These are phyloP conservation scores for Cylas formicarius DNA, from an alignment of 1,140 invertebrate species.

Conservation along the genomic window DNA sequence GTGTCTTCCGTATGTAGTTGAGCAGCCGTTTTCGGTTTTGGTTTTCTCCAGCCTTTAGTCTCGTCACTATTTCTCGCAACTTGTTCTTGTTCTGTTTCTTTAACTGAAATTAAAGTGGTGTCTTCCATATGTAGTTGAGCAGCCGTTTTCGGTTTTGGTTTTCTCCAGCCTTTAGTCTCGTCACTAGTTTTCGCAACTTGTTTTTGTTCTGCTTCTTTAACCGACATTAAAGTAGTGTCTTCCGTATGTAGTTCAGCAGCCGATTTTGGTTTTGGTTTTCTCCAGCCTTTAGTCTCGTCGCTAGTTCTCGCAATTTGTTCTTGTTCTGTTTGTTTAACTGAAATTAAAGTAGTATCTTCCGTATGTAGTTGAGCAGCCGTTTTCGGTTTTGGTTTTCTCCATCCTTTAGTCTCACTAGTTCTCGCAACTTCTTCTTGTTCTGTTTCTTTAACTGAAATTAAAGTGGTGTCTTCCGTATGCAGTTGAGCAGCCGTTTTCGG, in stretches of 20 bases:
- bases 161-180: conserved; percentile 15
- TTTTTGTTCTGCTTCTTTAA: conserved; percentile 26
- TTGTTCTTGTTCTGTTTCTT: conserved; percentile 25
- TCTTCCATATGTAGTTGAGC: conserved; percentile 26
- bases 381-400: conserved; percentile 20
- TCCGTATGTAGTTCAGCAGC: conserved; percentile 15
- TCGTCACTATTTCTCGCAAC: conserved; percentile 11
- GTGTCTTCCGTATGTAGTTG: background rate
- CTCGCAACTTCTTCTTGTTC: conserved; percentile 12
- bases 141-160: conserved; percentile 11
- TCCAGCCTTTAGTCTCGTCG: conserved; percentile 10
- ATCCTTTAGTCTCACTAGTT: conserved; percentile 16
- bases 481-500: conserved; percentile 3
- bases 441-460: conserved; percentile 28
- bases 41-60: conserved; percentile 23
- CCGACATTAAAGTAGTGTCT: conserved; percentile 27
- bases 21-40: conserved; percentile 4
- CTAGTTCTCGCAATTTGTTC: no score
- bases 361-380: background rate
- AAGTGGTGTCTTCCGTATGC: conserved; percentile 27
- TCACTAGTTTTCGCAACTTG: conserved; percentile 9
- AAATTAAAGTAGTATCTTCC: conserved; percentile 1
- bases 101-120: conserved; percentile 22
- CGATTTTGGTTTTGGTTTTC: conserved; percentile 14
- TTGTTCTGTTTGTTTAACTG: background rate